Conservation (phyloP, 2,888 invertebrate species). For the Pycnomerus fuliginosus region DNA sequence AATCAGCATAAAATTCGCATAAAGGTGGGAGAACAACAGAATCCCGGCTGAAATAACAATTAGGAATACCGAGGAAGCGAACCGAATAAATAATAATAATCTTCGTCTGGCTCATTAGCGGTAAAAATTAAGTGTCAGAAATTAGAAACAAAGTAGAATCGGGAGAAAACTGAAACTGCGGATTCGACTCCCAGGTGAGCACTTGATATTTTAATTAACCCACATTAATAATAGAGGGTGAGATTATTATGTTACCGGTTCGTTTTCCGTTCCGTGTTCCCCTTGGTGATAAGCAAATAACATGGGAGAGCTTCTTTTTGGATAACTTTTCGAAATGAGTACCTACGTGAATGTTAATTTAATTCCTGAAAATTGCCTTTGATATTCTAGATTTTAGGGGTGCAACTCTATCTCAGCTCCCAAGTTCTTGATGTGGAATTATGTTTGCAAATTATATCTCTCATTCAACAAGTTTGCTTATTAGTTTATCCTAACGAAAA, state of each 20-base stretch:
- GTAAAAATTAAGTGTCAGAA: constrained; percentile 47
- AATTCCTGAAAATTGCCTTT: constrained; percentile 3
- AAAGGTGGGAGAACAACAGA: constrained; percentile 42
- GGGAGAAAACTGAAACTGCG: constrained; percentile 45
- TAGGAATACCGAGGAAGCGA: constrained; percentile 41
- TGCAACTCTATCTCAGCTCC: not conserved
- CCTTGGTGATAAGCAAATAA: constrained; percentile 16
- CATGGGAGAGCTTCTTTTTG: not conserved
- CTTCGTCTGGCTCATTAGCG: constrained; percentile 47
- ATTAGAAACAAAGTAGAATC: constrained; percentile 48
- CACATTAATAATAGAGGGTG: constrained; percentile 46
- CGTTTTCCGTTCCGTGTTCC: constrained; percentile 28
- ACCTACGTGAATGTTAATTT: constrained; percentile 1
- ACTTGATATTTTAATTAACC: constrained; percentile 51
- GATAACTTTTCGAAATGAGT: not conserved
- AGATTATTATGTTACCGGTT: constrained; percentile 43
- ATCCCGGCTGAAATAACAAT: constrained; percentile 46
- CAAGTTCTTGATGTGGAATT: constrained; percentile 8
- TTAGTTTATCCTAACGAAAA: constrained; percentile 15
- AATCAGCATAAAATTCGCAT: constrained; percentile 42
- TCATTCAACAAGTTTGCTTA: constrained; percentile 16
- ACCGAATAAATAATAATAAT: constrained; percentile 50
- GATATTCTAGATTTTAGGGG: not conserved
- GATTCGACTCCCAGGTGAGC: constrained; percentile 46
- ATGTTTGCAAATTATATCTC: constrained; percentile 16